These are phyloP conservation scores for Lontra canadensis DNA, from an alignment of 2,113 vertebrate species.

Conservation along the genomic window DNA sequence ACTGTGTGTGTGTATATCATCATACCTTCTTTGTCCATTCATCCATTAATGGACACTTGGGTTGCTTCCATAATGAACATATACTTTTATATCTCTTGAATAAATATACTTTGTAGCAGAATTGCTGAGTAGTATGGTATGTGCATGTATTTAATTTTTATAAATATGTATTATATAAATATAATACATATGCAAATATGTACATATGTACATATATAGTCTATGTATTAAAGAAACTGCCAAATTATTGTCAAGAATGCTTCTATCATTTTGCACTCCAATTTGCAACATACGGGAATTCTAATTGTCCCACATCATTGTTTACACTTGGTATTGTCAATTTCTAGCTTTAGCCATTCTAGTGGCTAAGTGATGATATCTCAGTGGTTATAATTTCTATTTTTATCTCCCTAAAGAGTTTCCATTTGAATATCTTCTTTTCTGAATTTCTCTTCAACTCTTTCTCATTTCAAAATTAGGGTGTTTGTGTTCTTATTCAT, in stretches of 20 bases:
- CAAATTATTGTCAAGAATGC: not conserved
- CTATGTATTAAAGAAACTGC: not conserved
- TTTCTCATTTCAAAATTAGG: not conserved
- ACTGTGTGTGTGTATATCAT: not conserved
- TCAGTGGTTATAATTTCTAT: not conserved
- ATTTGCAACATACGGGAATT: not conserved
- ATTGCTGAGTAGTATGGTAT: not conserved
- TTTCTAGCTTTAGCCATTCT: not conserved
- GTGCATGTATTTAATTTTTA: not conserved
- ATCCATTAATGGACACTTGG: not conserved
- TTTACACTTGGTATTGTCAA: not conserved
- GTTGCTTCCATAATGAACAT: not conserved
- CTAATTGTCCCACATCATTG: not conserved
- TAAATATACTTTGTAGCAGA: not conserved
- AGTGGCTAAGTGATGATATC: not conserved
- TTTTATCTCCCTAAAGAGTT: not conserved
- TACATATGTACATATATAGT: not conserved
- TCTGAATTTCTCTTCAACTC: conserved; percentile 4
- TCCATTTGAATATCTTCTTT: not conserved
- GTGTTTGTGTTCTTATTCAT: not conserved
- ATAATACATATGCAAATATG: not conserved
- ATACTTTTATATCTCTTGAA: not conserved
- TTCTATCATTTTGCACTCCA: not conserved
- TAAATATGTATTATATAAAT: not conserved
- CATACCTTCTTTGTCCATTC: not conserved